Evolutionary conservation across 2,113 vertebrate genomes (phyloP).

Genomic region (Centropus bengalensis): DNA sequence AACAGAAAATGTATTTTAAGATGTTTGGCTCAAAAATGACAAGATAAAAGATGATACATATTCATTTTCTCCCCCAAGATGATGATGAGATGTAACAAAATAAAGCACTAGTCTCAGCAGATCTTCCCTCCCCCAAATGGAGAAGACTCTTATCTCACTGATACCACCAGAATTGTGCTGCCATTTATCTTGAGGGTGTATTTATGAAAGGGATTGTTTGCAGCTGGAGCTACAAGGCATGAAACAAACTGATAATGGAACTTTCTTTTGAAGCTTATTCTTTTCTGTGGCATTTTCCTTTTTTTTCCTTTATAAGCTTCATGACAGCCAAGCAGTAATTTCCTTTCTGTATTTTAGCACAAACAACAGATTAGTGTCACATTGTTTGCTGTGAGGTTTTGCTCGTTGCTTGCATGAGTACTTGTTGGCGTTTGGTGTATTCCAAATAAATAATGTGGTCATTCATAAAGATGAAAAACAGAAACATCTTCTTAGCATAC

Average conservation of each 20-base stretch:
- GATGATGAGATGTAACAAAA: constrained; percentile 46
- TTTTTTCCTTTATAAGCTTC: constrained; percentile 32
- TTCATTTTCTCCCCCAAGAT: constrained; percentile 42
- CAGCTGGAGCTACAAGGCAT: constrained; percentile 17
- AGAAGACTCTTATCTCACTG: neutral
- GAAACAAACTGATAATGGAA: constrained; percentile 25
- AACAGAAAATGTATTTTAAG: constrained; percentile 56
- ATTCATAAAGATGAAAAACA: neutral
- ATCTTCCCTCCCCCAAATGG: constrained; percentile 12
- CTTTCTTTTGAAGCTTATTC: constrained; percentile 47
- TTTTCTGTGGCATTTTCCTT: constrained; percentile 28
- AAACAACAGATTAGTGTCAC: constrained; percentile 47
- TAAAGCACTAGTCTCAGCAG: neutral
- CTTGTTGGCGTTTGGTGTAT: neutral
- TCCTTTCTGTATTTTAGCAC: constrained; percentile 45
- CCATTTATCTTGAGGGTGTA: constrained; percentile 1
- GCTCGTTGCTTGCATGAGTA: neutral
- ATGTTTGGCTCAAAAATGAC: constrained; percentile 39
- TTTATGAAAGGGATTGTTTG: constrained; percentile 6
- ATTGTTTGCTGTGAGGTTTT: constrained; percentile 14
- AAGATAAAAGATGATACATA: constrained; percentile 59
- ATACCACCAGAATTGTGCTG: neutral
- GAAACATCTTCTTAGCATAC: neutral
- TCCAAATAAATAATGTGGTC: neutral
- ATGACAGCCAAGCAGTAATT: constrained; percentile 39